Conservation (phyloP, 2,888 invertebrate genomes). For the Cheilosia variabilis region DNA sequence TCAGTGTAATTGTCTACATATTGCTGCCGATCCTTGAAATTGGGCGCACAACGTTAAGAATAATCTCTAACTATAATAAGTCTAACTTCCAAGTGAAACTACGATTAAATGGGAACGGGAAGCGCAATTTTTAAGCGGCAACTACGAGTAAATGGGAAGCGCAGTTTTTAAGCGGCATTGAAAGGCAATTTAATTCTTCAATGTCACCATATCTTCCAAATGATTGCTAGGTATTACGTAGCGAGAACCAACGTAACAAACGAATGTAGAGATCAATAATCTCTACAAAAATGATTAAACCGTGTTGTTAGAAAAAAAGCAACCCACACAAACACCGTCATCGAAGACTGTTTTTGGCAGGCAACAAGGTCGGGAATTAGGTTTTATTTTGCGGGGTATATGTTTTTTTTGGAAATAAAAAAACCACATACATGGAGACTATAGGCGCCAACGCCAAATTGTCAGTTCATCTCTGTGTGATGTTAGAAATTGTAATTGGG, state of each 20-base stretch:
- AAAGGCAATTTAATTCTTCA: constrained; percentile 42
- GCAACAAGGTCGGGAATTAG: constrained; percentile 36
- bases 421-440: constrained; percentile 23
- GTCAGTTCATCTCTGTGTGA: constrained; percentile 32
- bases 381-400: constrained; percentile 13
- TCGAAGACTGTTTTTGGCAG: constrained; percentile 26
- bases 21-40: no score
- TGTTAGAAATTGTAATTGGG: constrained; percentile 53
- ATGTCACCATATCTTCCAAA: constrained; percentile 33
- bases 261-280: constrained; percentile 35
- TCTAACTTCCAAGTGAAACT: background rate
- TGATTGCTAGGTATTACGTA: constrained; percentile 13
- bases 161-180: constrained; percentile 7
- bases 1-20: no score
- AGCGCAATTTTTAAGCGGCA: background rate
- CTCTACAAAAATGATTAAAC: constrained; percentile 44
- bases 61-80: no score
- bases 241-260: constrained; percentile 4
- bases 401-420: constrained; percentile 5
- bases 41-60: no score
- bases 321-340: constrained; percentile 1
- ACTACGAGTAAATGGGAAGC: background rate
- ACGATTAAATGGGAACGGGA: background rate
- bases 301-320: constrained; percentile 20
- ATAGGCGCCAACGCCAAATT: constrained; percentile 54